Percentiles rank a stretch among this genome's conserved stretches.
Conservation (phyloP, 2,113 vertebrate genomes). For the Oreochromis niloticus region DNA sequence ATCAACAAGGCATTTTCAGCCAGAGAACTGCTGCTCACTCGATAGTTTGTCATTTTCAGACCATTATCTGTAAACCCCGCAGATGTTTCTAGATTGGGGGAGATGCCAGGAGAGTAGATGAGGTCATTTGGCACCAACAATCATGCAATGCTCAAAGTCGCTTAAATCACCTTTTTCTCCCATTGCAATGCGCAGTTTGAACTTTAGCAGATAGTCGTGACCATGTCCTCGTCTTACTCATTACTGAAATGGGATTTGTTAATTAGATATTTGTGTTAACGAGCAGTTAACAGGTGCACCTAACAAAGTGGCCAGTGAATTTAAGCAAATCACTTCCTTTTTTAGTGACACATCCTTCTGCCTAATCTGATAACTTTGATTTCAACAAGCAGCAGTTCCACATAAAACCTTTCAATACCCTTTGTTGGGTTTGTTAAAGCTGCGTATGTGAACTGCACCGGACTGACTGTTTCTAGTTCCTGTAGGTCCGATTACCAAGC, state of each 20-base stretch:
- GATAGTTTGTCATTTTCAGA: background rate
- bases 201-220: background rate
- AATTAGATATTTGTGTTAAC: background rate
- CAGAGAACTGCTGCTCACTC: background rate
- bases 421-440: background rate
- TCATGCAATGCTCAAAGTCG: background rate
- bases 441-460: background rate
- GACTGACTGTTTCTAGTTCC: background rate
- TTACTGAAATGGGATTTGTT: background rate
- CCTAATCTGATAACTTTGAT: background rate
- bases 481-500: background rate
- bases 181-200: rapidly evolving
- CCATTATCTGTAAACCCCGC: background rate
- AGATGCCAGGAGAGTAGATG: background rate
- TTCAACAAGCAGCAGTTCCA: background rate
- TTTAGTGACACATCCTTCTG: background rate
- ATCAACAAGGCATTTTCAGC: background rate
- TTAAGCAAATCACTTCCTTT: background rate
- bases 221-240: background rate
- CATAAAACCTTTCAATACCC: background rate
- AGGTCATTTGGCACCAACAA: background rate
- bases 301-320: background rate
- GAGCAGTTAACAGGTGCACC: background rate
- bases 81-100: background rate
- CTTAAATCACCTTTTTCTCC: background rate